phyloP scores from a whole-genome alignment of 2,797 vertebrate species.

The Pterois miles region DNA sequence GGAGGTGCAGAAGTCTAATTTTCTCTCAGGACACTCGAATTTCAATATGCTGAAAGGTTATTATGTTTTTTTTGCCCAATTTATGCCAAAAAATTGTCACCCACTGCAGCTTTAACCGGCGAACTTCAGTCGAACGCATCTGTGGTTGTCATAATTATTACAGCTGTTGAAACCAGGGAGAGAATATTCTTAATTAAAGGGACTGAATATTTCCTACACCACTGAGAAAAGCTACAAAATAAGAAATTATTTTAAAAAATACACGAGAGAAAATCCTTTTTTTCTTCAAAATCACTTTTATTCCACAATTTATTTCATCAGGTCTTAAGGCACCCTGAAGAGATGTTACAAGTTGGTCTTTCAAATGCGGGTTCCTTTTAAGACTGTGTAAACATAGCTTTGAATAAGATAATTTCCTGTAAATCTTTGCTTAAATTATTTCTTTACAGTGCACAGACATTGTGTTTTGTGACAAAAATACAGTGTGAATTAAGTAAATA shows the following conservation, averaged over 20 bases:
- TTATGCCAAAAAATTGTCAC: too few species aligned
- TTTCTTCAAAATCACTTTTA: slow-evolving; percentile 91
- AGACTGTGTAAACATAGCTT: slow-evolving; percentile 84
- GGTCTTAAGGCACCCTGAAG: slow-evolving; percentile 89
- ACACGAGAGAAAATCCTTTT: slow-evolving; percentile 5
- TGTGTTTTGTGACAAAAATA: slow-evolving; percentile 84
- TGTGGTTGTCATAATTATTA: too few species aligned
- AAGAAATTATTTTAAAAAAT: background rate
- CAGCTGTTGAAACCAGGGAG: too few species aligned
- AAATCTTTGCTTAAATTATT: slow-evolving; percentile 85
- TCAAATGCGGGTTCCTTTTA: slow-evolving; percentile 77
- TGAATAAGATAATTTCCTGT: slow-evolving; percentile 84
- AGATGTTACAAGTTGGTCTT: slow-evolving; percentile 81
- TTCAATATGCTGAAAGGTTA: too few species aligned
- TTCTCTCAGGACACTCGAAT: too few species aligned
- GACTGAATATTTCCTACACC: background rate
- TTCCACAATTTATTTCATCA: slow-evolving; percentile 87
- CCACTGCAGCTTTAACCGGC: too few species aligned
- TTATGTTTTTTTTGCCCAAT: too few species aligned
- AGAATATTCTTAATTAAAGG: too few species aligned
- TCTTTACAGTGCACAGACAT: slow-evolving; percentile 85
- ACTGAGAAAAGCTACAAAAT: background rate
- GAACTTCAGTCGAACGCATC: too few species aligned
- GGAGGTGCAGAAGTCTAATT: too few species aligned
- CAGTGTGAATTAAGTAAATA: slow-evolving; percentile 82